phyloP scores from a whole-genome alignment of 2,797 vertebrate genomes.

The Onychomys torridus region DNA sequence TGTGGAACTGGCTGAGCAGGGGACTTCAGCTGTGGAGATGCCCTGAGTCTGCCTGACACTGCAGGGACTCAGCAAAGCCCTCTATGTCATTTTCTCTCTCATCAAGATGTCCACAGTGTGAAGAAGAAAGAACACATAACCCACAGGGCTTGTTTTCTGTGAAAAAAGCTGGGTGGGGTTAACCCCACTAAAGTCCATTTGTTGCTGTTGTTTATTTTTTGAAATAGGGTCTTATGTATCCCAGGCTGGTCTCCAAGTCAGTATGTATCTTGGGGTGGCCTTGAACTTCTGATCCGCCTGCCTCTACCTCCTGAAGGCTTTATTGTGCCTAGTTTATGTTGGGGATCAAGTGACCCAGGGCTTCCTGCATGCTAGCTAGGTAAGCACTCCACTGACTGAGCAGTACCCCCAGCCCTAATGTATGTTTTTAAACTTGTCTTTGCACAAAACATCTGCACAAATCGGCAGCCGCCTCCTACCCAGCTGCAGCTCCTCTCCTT shows the following conservation, averaged over 20 bases:
- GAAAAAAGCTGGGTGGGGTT: neutral
- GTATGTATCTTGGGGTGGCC: neutral
- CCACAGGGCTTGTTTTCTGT: neutral
- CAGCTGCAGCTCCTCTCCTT: neutral
- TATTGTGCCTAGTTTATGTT: neutral
- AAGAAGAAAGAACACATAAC: neutral
- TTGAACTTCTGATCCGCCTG: neutral
- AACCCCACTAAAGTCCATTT: neutral
- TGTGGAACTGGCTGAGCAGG: neutral
- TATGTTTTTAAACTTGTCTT: neutral
- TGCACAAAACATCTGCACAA: neutral
- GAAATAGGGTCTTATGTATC: neutral
- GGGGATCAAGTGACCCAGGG: neutral
- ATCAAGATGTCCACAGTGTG: neutral
- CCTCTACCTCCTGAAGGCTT: neutral
- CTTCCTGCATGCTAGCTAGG: neutral
- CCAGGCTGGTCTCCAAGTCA: neutral
- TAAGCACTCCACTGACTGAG: neutral
- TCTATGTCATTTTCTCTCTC: neutral
- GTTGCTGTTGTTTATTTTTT: neutral
- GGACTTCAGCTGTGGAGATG: neutral
- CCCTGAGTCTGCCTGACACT: neutral
- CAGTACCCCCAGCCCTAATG: neutral
- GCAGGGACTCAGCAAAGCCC: neutral
- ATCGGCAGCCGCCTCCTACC: neutral